These are phyloP conservation scores for Heliothis virescens DNA, from an alignment of 1,140 invertebrate species.

Conservation along the genomic window DNA sequence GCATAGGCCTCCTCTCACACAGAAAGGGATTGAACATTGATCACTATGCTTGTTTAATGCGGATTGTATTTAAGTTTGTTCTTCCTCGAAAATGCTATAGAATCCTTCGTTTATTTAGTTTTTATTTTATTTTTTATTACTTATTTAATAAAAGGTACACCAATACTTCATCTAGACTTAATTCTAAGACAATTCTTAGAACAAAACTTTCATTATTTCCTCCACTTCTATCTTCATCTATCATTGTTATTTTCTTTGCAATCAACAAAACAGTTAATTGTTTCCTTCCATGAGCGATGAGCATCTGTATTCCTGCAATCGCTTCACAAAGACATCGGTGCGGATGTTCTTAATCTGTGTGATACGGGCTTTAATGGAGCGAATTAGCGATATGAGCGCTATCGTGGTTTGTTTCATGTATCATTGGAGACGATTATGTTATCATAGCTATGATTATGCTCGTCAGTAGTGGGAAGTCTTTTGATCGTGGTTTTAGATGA, in stretches of 20 bases:
- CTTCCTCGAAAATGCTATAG: too few species aligned
- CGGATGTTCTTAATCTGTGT: constrained; percentile 72
- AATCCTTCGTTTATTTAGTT: too few species aligned
- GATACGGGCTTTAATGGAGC: constrained; percentile 73
- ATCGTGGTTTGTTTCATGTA: constrained; percentile 20
- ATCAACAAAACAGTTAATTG: constrained; percentile 39
- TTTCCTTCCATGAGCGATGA: constrained; percentile 26
- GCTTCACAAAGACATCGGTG: constrained; percentile 38
- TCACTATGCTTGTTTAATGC: too few species aligned
- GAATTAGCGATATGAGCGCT: constrained; percentile 60
- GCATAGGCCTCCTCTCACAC: too few species aligned
- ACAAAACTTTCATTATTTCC: neutral
- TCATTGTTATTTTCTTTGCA: constrained; percentile 19
- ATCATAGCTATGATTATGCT: neutral
- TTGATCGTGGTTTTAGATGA: neutral
- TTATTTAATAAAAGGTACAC: too few species aligned
- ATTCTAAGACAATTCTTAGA: neutral
- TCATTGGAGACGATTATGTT: constrained; percentile 16
- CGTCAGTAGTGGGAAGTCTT: neutral
- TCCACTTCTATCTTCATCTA: neutral
- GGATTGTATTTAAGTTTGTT: too few species aligned
- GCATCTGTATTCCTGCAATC: constrained; percentile 26
- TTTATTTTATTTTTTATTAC: too few species aligned
- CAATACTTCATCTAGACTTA: neutral
- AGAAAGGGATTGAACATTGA: too few species aligned